Percentiles rank a stretch among this genome's conserved stretches.
phyloP scores from a whole-genome alignment of 2,797 vertebrate species.

The Pyrocephalus nanus region DNA sequence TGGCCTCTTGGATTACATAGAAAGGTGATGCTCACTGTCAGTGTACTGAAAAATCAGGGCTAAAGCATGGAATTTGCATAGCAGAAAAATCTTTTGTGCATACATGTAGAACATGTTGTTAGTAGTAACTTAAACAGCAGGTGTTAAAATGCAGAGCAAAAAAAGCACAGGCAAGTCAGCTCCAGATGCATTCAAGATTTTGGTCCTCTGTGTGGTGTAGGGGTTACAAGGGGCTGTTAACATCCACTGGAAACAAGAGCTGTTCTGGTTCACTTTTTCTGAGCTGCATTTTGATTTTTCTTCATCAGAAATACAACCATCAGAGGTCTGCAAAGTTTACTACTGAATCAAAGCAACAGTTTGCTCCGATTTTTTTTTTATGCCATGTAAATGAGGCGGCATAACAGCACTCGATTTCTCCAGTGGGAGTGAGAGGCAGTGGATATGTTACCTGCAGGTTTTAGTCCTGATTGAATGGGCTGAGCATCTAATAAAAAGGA shows the following conservation, averaged over 20 bases:
- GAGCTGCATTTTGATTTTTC: not conserved
- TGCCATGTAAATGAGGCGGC: not conserved
- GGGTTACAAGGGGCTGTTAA: not conserved
- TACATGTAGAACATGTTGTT: not conserved
- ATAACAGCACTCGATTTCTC: not conserved
- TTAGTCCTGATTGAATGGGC: not conserved
- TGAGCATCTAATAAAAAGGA: conserved; percentile 15
- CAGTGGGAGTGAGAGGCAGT: not conserved
- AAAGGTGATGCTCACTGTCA: not conserved
- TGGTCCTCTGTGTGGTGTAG: not conserved
- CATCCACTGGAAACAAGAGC: not conserved
- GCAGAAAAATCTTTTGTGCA: not conserved
- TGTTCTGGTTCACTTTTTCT: not conserved
- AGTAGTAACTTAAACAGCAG: not conserved
- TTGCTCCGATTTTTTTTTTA: not conserved
- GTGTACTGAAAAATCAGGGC: not conserved
- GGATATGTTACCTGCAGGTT: not conserved
- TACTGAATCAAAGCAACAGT: conserved; percentile 35
- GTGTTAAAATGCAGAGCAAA: not conserved
- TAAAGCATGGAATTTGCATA: not conserved
- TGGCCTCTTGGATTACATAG: not conserved
- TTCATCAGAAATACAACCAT: not conserved
- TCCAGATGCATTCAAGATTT: not conserved
- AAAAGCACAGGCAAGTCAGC: not conserved
- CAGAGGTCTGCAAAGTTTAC: not conserved